Evolutionary conservation across 2,797 vertebrate species (phyloP).

Genomic region (Chiloscyllium punctatum): DNA sequence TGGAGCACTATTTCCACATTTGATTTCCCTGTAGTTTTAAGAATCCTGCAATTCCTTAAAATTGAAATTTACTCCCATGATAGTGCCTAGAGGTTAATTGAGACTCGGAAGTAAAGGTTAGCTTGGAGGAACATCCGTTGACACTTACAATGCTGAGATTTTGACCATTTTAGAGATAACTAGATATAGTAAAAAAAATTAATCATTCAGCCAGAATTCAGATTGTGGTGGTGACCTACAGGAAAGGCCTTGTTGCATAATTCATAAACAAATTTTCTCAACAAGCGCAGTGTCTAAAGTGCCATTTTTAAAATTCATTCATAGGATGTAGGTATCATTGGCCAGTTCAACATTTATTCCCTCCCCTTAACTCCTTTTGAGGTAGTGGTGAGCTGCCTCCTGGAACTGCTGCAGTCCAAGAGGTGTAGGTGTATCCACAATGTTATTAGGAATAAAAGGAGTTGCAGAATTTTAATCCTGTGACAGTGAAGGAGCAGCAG

Average conservation of each 20-base stretch:
- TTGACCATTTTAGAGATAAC: background rate
- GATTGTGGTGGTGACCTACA: background rate
- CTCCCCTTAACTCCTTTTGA: too few species aligned
- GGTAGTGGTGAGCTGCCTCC: too few species aligned
- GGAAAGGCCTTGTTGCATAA: background rate
- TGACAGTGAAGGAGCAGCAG: too few species aligned
- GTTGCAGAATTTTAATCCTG: too few species aligned
- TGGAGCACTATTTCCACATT: background rate
- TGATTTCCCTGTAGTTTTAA: background rate
- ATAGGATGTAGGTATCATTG: too few species aligned
- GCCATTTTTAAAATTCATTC: too few species aligned
- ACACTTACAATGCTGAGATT: background rate
- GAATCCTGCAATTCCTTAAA: background rate
- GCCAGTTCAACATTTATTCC: too few species aligned
- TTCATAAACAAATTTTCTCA: background rate
- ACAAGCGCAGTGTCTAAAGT: background rate
- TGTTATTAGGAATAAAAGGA: too few species aligned
- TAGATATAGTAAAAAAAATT: background rate
- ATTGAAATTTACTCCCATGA: background rate
- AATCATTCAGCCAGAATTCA: background rate
- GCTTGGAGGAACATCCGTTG: background rate
- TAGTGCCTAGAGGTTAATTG: background rate
- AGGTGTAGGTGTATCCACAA: too few species aligned
- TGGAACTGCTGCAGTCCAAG: too few species aligned
- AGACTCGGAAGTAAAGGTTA: background rate